Conservation (phyloP, 2,797 vertebrate species). For the Jordanella pulchra region DNA sequence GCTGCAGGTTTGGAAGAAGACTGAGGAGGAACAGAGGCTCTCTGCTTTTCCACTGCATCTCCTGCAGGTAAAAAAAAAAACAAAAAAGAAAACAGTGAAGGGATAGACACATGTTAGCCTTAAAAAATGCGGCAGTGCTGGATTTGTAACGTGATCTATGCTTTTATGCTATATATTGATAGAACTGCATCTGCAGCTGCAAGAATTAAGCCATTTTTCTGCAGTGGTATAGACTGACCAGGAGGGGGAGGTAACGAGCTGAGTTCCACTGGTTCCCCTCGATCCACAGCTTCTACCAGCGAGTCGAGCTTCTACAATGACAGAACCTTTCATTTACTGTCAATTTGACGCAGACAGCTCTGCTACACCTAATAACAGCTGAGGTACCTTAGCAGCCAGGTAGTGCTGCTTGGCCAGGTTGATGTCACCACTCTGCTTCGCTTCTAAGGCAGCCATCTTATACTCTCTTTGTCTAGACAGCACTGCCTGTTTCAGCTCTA, state of each 20-base stretch:
- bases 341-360: not conserved
- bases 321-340: not conserved
- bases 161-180: not conserved
- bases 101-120: constrained; percentile 1
- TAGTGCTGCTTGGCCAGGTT: constrained; percentile 81
- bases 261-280: constrained; percentile 79
- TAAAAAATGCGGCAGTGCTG: not conserved
- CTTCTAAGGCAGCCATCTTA: constrained; percentile 85
- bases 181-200: too few relatives aligned
- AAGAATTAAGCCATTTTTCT: not conserved
- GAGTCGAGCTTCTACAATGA: constrained; percentile 76
- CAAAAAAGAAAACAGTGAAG: constrained; percentile 18
- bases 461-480: constrained; percentile 86
- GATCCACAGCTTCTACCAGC: constrained; percentile 79
- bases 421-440: constrained; percentile 84
- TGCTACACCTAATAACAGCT: not conserved
- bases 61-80: constrained; percentile 39
- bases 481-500: constrained; percentile 78
- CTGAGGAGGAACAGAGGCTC: constrained; percentile 53
- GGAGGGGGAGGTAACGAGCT: constrained; percentile 83
- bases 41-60: constrained; percentile 46
- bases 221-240: constrained; percentile 70
- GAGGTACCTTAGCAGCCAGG: constrained; percentile 83
- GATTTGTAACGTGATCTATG: not conserved
- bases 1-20: constrained; percentile 55